Evolutionary conservation across 2,113 vertebrate species (phyloP).

Genomic region (Tringa solitaria): DNA sequence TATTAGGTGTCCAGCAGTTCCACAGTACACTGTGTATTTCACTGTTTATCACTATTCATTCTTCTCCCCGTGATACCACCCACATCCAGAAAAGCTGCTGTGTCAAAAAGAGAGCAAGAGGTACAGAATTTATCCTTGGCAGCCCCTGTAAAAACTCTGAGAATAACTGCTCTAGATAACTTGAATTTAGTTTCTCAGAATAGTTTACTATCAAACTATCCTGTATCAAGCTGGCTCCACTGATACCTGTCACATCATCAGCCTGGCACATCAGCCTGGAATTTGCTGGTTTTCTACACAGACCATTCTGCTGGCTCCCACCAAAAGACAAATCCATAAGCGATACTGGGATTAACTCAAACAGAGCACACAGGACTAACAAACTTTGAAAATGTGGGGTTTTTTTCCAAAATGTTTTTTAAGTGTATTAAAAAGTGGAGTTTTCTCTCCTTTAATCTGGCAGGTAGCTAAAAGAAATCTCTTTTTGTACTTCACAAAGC

Average conservation of each 20-base stretch:
- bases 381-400: neutral
- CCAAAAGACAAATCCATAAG: neutral
- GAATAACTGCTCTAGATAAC: neutral
- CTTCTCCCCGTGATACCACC: neutral
- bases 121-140: neutral
- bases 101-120: neutral
- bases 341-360: neutral
- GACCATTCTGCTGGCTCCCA: neutral
- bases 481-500: neutral
- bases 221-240: neutral
- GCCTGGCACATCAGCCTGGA: neutral
- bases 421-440: neutral
- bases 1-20: neutral
- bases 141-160: neutral
- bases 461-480: neutral
- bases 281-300: neutral
- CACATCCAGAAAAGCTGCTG: neutral
- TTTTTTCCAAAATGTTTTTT: neutral
- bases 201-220: neutral
- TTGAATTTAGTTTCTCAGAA: neutral
- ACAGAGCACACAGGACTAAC: fast-evolving
- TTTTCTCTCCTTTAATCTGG: neutral
- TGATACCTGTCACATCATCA: neutral
- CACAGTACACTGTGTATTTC: neutral
- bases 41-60: neutral